Evolutionary conservation across 2,888 invertebrate species (phyloP), one percentile per base, ranked within the genome.

Genomic region (Andrena haemorrhoa): DNA sequence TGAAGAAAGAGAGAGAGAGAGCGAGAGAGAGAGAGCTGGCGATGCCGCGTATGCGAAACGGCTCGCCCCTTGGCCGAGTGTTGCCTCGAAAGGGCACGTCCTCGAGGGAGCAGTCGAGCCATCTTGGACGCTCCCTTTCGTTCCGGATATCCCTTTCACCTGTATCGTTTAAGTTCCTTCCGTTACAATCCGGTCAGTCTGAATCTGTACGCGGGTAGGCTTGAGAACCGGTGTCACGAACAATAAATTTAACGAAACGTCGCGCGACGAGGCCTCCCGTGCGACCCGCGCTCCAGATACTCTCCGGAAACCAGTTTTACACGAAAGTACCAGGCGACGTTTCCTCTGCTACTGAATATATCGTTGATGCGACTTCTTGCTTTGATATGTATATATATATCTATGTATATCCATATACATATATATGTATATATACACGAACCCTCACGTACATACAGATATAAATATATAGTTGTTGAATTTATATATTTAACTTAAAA

Each of bases 171-270:
- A 33, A 78, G 75, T 81, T 85, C 72, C 70, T 78, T 81, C 81
- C 75, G 53, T 83, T 82, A 63, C 31, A 29, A 75, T 82, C 82
- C 72, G 81, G 61, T 78, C 81, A 73, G 69, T 80, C 80, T 77
- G 80, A 65, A 76, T 66, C 70, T 65, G 73, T 61, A 70, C 73
- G 71, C 77, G 73, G 56, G 60, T 73, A 75, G 72, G 26, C 68
- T 76, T 76, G 71, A 70, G 73, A 73, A 78, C 73, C 79, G 75
- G 75, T 70, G 75, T 78, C 81, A 71, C 75, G 83, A 83, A 84
- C 81, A 81, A 83, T 75, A 81, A 80, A 70, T 70, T 26, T 35
- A 79, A 70, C 51, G 61, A 26, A 69, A 69, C 51, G 75, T 75
- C 64, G 77, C 65, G 63, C 72, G 69, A 56, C 75, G 82, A 72